Evolutionary conservation across 2,797 vertebrate species (phyloP).

Genomic region (Melanotaenia pygmaea): DNA sequence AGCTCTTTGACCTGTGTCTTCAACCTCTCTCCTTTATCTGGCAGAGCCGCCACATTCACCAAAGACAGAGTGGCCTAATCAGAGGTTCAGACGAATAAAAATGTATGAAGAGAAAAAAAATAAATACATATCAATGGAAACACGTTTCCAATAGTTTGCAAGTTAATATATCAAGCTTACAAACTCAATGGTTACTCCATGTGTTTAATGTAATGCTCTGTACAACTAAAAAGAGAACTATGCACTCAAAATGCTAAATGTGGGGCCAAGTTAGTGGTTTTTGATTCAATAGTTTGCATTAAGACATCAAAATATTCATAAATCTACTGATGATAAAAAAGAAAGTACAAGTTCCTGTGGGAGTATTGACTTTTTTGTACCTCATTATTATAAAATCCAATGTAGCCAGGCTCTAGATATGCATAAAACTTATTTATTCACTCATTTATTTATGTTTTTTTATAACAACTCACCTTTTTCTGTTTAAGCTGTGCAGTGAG

Average conservation of each 20-base stretch:
- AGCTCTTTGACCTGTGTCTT: conserved; percentile 89
- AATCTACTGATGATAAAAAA: too few species aligned
- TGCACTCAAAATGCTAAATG: too few species aligned
- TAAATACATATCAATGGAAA: background rate
- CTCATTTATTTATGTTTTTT: too few species aligned
- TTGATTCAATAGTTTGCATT: too few species aligned
- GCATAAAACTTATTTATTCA: background rate
- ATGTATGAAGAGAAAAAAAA: background rate
- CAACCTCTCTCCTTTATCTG: conserved; percentile 92
- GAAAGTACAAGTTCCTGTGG: too few species aligned
- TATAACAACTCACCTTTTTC: conserved; percentile 85
- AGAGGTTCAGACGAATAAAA: background rate
- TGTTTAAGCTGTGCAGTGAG: conserved; percentile 88
- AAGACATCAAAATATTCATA: too few species aligned
- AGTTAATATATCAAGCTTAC: background rate
- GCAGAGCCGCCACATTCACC: conserved; percentile 89
- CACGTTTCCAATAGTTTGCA: background rate
- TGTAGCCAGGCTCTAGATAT: background rate
- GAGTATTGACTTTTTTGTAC: too few species aligned
- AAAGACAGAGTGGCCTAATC: conserved; percentile 85
- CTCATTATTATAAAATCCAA: background rate
- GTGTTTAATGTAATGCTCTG: background rate
- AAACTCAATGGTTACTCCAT: background rate
- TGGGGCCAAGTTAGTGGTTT: too few species aligned
- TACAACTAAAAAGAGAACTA: background rate